Base-by-base conservation (phyloP, 2,888 invertebrate species). In the Neoitamus cyanurus region DNA sequence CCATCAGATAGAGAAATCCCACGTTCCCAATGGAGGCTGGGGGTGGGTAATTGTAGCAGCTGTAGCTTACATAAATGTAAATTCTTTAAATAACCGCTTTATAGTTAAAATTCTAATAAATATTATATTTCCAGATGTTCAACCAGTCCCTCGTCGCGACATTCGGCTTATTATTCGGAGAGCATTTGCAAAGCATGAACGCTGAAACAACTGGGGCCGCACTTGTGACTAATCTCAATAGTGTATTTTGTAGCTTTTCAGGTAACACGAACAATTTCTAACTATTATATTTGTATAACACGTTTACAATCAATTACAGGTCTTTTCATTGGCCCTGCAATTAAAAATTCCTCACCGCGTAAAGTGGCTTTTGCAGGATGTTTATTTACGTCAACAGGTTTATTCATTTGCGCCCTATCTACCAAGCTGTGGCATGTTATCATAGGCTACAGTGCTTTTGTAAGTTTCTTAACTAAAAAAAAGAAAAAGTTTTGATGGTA, bases 11-110 rank as follows among this genome's bases (percentile, higher is more conserved):
- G 48, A 31, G 9, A 6, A 48, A n/a, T 15, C 48, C 5, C 48
- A 78, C 1, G 87, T 89, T 20, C 95, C 95, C 0, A 94, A 95
- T 89, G 95, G 95, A 46, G 95, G 95, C 0, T 95, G 94, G 94
- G 95, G 95, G 0, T 95, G 95, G 95, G 92, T 95, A 90, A 93
- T 95, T 1, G 92, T 95, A 4, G 88, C 93, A 78, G 95, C 95
- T 68, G 93, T 93, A 30, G 94, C 94, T 70, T 86, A 94, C 11
- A 93, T 93, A 85, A 95, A 95, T 91, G 95, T 95, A 91, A 93
- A 93, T 93, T 88, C 5, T 70, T 25, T 31, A 37, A 4, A 48
- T 1, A 34, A 70, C 28, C 3, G 20, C 69, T 68, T 20, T 3
- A 36, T 31, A 37, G 31, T 58, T 20, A 46, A 15, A 28, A 20